Evolutionary conservation across 2,797 vertebrate genomes (phyloP), one percentile per base, ranked within the genome.

Genomic region (Oceanodroma leucorhoa): DNA sequence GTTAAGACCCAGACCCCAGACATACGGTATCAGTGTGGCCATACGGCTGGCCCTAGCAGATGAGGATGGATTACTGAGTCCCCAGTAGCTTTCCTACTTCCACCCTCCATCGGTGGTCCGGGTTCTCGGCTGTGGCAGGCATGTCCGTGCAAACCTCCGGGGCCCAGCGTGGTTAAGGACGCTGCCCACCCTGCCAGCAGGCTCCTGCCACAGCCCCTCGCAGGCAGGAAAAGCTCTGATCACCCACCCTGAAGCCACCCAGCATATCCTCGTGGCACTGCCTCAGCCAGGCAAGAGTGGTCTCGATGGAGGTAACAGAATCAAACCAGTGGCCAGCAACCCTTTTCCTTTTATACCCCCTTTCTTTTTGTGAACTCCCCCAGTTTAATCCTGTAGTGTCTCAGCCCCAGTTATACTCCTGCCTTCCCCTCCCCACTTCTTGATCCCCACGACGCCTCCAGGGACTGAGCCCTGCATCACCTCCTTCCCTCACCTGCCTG

Each of bases 1-100:
- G 91, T 94, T 94, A 97, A 97, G 95, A 96, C 78, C 70, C 91
- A 95, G 96, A 97, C 34, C 83, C 64, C 72, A 97, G 97, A 95
- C 90, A 73, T 40, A 85, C 1, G 36, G 87, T 88, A 75, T 64
- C 90, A 94, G 57, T 66, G 64, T 61, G 75, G 70, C 93, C 95
- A 83, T 96, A 93, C 21, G 6, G 79, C 94, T 88, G 64, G 65
- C 82, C 93, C 53, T 76, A 83, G 83, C 87, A 90, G 69, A 96
- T 93, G 67, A 90, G 50, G 43, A 58, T 83, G 89, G 90, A 87
- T 90, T 93, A 93, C 82, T 29, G 65, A 62, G 62, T 54, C 48
- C 83, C 66, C 62, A 77, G 0, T 50, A 86, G 34, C 48, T 38
- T 34, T 55, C 36, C 36, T 41, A 34, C 23, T 69, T 86, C 66